Evolutionary conservation across 1,140 invertebrate species (phyloP).

Genomic region (silkworm (Bombyx mori)): DNA sequence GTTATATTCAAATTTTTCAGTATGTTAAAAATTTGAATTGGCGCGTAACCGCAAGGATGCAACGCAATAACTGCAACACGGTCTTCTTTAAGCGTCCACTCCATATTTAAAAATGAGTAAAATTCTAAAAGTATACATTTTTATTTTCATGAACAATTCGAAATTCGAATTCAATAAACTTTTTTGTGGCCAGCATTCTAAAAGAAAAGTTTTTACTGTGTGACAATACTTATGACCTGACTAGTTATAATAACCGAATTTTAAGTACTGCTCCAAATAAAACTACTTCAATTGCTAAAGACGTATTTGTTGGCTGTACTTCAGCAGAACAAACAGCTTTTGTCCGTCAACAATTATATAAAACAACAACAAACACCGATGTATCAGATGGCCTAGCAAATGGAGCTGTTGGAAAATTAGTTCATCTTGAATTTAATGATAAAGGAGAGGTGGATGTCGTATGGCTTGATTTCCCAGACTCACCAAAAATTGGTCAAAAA

Average conservation of each 20-base stretch:
- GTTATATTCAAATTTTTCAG: no score
- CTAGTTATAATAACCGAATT: conserved; percentile 18
- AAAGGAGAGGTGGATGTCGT: conserved; percentile 4
- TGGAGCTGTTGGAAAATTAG: conserved; percentile 19
- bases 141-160: no score
- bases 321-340: conserved; percentile 12
- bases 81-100: no score
- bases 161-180: no score
- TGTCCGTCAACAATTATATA: conserved; percentile 6
- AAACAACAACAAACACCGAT: conserved; percentile 18
- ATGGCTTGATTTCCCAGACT: conserved; percentile 15
- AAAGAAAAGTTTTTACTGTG: no score
- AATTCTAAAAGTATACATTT: no score
- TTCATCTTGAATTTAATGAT: conserved; percentile 14
- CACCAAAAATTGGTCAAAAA: conserved; percentile 5
- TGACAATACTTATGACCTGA: no score
- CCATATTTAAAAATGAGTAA: no score
- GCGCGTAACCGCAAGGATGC: no score
- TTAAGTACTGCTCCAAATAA: conserved; percentile 12
- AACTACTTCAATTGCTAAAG: conserved; percentile 8
- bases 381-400: conserved; percentile 17
- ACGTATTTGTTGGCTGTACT: conserved; percentile 8
- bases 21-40: no score
- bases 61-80: no score
- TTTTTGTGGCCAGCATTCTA: no score